Base-by-base conservation (phyloP, 2,797 vertebrate species). In the Acanthis flammea region DNA sequence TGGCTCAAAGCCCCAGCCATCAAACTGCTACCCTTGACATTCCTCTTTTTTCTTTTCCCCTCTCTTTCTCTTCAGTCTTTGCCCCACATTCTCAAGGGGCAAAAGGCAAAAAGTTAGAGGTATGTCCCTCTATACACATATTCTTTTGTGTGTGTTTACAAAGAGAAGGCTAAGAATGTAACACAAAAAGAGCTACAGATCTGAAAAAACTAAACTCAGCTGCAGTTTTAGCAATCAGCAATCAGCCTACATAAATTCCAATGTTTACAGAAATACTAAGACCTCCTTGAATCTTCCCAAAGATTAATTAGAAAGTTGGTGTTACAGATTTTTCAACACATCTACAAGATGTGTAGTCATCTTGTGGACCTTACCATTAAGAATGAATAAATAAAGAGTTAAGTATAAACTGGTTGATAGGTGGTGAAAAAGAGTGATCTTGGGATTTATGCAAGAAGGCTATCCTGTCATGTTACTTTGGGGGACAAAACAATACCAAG, bases 301-400 rank as follows among this genome's bases (percentile, higher is more conserved):
- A 97, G 96, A 98, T 97, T 97, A 97, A 97, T 97, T 97, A 97
- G 91, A 94, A 97, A 97, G 77, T 72, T 90, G 87, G 84, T 97
- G 87, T 97, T 96, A 96, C 92, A 97, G 95, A 96, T 93, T 97
- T 97, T 98, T 96, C 96, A 98, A 39, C 39, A 14, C 39, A 39
- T 39, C 39, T 39, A 39, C 13, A 39, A 14, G 96, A 97, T 97
- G 95, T 98, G 95, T 96, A 97, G 96, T 98, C 97, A 96, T 97
- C 97, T 98, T 68, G 54, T 91, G 95, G 96, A 96, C 94, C 86
- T 97, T 94, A 92, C 92, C 86, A 97, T 97, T 97, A 98, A 96
- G 94, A 97, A 96, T 91, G 97, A 97, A 97, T 97, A 98, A 98
- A 98, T 97, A 98, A 98, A 97, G 97, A 94, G 92, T 97, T 97